Evolutionary conservation across 2,888 invertebrate genomes (phyloP).

Genomic region (Pyrgus malvae): DNA sequence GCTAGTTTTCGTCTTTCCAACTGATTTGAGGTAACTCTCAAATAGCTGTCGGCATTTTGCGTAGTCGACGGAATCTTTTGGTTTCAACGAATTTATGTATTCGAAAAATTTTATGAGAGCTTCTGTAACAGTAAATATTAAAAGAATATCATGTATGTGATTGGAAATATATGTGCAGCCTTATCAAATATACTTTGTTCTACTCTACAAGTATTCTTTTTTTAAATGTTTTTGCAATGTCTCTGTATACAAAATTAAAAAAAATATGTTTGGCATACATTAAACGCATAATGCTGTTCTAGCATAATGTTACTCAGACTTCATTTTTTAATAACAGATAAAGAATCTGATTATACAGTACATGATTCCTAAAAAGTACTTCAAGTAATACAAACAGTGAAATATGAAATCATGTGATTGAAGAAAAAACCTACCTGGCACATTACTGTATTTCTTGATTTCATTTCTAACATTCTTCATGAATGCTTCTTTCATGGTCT

Average conservation of each 20-base stretch:
- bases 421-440: conserved; percentile 50
- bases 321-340: too few relatives aligned
- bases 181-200: too few relatives aligned
- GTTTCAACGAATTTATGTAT: conserved; percentile 85
- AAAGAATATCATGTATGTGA: background rate
- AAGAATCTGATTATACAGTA: too few relatives aligned
- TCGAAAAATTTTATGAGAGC: conserved; percentile 85
- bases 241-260: too few relatives aligned
- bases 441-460: conserved; percentile 60
- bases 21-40: conserved; percentile 82
- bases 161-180: too few relatives aligned
- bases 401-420: too few relatives aligned
- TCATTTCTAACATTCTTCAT: conserved; percentile 79
- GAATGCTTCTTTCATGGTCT: conserved; percentile 85
- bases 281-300: too few relatives aligned
- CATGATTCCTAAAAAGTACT: too few relatives aligned
- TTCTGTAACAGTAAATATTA: conserved; percentile 62
- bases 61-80: conserved; percentile 88
- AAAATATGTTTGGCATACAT: too few relatives aligned
- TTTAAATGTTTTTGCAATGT: background rate
- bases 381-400: too few relatives aligned
- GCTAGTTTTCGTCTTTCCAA: conserved; percentile 79
- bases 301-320: too few relatives aligned
- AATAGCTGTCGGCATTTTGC: conserved; percentile 86
- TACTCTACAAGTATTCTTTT: too few relatives aligned